These are phyloP conservation scores for Stegophylla sp. DNA, from an alignment of 2,888 invertebrate species.

Conservation along the genomic window DNA sequence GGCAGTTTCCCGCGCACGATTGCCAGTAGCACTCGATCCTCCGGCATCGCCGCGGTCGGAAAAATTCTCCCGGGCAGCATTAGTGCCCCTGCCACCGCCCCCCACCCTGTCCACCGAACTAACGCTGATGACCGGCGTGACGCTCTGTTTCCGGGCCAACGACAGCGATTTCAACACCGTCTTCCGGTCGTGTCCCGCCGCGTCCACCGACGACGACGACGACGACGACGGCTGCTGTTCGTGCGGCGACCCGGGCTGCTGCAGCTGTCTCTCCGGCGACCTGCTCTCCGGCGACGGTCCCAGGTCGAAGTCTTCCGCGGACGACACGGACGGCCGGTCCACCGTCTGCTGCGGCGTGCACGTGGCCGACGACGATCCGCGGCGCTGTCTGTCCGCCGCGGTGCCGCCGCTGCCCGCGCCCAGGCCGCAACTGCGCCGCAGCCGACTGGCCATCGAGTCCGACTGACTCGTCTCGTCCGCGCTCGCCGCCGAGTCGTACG, in stretches of 20 bases:
- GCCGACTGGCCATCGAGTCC: constrained; percentile 60
- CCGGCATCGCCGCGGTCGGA: constrained; percentile 24
- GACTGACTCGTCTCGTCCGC: constrained; percentile 64
- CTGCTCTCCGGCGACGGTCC: constrained; percentile 60
- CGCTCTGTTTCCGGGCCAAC: constrained; percentile 61
- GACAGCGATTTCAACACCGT: constrained; percentile 55
- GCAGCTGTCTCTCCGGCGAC: constrained; percentile 61
- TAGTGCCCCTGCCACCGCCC: constrained; percentile 58
- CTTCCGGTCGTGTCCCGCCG: constrained; percentile 63
- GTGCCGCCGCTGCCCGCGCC: constrained; percentile 39
- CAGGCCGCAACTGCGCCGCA: constrained; percentile 60
- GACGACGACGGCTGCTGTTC: constrained; percentile 60
- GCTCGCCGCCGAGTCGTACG: constrained; percentile 71
- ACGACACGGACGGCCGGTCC: constrained; percentile 64
- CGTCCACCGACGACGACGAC: constrained; percentile 61
- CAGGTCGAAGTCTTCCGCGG: constrained; percentile 66
- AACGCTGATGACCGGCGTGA: constrained; percentile 74
- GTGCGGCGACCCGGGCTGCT: constrained; percentile 61
- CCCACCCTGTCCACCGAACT: constrained; percentile 69
- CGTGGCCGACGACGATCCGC: constrained; percentile 66
- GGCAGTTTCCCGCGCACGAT: constrained; percentile 55
- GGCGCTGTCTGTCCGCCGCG: constrained; percentile 63
- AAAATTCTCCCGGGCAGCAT: constrained; percentile 62
- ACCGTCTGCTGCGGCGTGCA: constrained; percentile 65
- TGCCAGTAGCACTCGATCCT: constrained; percentile 37